Conservation (phyloP, 2,113 vertebrate species). For the Seriola rivoliana region DNA sequence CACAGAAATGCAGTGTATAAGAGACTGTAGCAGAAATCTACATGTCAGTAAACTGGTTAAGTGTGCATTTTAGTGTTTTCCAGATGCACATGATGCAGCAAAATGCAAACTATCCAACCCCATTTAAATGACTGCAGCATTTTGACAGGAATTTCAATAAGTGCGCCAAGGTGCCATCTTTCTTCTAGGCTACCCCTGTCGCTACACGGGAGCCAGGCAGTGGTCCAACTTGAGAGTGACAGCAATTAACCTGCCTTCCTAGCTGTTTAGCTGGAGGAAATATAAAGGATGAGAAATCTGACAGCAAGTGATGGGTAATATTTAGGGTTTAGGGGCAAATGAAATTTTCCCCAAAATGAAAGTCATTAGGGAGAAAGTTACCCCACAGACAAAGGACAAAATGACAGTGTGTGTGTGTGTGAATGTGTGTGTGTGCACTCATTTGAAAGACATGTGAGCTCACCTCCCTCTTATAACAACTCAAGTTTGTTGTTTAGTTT, state of each 20-base stretch:
- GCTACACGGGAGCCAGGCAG: slow-evolving; percentile 83
- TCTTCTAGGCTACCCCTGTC: slow-evolving; percentile 68
- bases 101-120: slow-evolving; percentile 66
- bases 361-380: slow-evolving; percentile 92
- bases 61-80: slow-evolving; percentile 51
- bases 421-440: slow-evolving; percentile 77
- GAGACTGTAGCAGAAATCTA: slow-evolving; percentile 11
- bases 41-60: slow-evolving; percentile 59
- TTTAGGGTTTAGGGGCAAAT: slow-evolving; percentile 98
- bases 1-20: background rate
- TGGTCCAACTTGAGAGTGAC: slow-evolving; percentile 99
- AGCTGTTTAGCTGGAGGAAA: slow-evolving; percentile 99
- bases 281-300: slow-evolving; percentile 96
- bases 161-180: slow-evolving; percentile 74
- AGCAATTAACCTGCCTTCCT: slow-evolving; percentile 99
- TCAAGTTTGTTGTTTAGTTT: slow-evolving; percentile 69
- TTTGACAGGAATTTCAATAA: slow-evolving; percentile 78
- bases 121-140: slow-evolving; percentile 75
- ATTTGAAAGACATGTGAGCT: slow-evolving; percentile 79
- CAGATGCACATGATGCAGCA: slow-evolving; percentile 71
- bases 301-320: slow-evolving; percentile 99
- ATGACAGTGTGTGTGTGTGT: slow-evolving; percentile 51
- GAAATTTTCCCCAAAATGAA: slow-evolving; percentile 95
- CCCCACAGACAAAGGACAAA: slow-evolving; percentile 77
- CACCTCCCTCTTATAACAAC: slow-evolving; percentile 80